Percentiles rank a stretch among this genome's conserved stretches.
phyloP scores from a whole-genome alignment of 1,140 invertebrate species.

The Calephelis nemesis region DNA sequence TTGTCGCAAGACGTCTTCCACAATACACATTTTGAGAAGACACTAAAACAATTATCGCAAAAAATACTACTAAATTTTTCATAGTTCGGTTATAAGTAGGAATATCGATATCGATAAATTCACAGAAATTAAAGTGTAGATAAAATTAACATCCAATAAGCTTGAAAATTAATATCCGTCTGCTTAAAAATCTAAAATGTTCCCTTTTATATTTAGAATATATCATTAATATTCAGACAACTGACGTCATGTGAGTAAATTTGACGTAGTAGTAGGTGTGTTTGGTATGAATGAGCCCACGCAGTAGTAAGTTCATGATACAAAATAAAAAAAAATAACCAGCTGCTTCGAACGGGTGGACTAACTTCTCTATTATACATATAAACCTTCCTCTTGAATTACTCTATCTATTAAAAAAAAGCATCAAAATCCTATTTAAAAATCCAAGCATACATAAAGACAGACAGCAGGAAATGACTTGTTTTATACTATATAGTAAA shows the following conservation, averaged over 20 bases:
- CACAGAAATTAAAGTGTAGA: too few species aligned
- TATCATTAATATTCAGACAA: neutral
- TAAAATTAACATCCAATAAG: neutral
- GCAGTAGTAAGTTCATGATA: neutral
- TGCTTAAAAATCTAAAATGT: neutral
- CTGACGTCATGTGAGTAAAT: neutral
- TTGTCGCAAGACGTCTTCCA: constrained; percentile 25
- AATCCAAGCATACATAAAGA: too few species aligned
- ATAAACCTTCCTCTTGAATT: too few species aligned
- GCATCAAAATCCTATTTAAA: neutral
- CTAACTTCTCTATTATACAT: too few species aligned
- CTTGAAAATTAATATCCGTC: neutral
- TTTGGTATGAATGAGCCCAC: constrained; percentile 1
- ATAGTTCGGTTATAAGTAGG: neutral
- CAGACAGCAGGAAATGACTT: too few species aligned
- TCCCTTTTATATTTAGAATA: neutral
- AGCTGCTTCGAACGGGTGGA: too few species aligned
- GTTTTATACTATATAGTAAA: too few species aligned
- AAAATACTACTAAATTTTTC: neutral
- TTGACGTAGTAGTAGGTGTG: neutral
- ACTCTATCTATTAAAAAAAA: too few species aligned
- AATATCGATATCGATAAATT: too few species aligned
- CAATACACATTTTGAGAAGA: constrained; percentile 25
- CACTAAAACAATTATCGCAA: neutral
- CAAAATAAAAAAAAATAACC: neutral